These are phyloP conservation scores for Hypsibius dujardini DNA, from an alignment of 1,140 invertebrate species.

Conservation along the genomic window DNA sequence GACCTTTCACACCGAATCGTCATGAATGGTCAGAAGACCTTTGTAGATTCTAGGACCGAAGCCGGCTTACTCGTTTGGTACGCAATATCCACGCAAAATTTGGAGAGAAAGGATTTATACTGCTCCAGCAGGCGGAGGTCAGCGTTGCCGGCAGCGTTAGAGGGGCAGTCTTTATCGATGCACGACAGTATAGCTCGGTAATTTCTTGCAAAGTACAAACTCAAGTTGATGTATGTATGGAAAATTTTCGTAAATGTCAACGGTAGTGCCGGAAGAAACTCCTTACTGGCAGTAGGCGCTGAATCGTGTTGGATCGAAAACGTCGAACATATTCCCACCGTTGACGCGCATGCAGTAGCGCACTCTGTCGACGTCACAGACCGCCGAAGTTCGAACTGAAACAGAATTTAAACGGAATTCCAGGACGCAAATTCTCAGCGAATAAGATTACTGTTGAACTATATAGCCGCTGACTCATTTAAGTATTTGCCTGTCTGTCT, in stretches of 20 bases:
- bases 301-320: neutral
- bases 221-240: neutral
- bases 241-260: neutral
- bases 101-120: neutral
- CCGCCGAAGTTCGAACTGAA: neutral
- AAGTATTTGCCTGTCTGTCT: too few relatives aligned
- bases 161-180: neutral
- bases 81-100: neutral
- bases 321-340: neutral
- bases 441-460: too few relatives aligned
- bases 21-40: too few relatives aligned
- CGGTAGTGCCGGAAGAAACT: neutral
- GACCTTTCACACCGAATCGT: neutral
- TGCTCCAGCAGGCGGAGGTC: neutral
- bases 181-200: neutral
- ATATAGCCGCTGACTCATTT: too few relatives aligned
- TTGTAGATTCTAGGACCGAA: too few relatives aligned
- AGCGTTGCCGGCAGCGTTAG: neutral
- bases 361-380: neutral
- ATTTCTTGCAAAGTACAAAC: neutral
- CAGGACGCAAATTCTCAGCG: neutral
- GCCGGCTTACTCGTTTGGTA: neutral
- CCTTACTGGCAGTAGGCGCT: constrained; percentile 6
- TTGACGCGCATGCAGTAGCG: neutral
- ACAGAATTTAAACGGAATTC: neutral